These are phyloP conservation scores for Cryptocephalus moraei DNA, from an alignment of 2,888 invertebrate species.

Conservation along the genomic window DNA sequence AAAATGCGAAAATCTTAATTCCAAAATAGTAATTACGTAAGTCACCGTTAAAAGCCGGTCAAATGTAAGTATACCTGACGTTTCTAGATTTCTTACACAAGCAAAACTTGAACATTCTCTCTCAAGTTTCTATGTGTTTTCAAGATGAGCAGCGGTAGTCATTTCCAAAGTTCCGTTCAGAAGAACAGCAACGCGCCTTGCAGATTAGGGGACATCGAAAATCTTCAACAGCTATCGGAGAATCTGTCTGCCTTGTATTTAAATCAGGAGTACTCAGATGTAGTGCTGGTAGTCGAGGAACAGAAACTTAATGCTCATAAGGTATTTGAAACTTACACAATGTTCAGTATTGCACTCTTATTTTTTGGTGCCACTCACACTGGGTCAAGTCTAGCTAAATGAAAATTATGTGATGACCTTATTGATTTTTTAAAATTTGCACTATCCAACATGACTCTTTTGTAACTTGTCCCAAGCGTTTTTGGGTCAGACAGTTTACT, in stretches of 20 bases:
- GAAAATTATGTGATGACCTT: too few relatives aligned
- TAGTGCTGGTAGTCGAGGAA: slow-evolving; percentile 78
- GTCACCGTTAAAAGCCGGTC: too few relatives aligned
- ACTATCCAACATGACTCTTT: too few relatives aligned
- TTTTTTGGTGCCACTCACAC: too few relatives aligned
- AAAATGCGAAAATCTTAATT: too few relatives aligned
- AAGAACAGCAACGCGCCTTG: slow-evolving; percentile 18
- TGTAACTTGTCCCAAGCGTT: too few relatives aligned
- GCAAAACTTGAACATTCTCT: background rate
- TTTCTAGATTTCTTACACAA: too few relatives aligned
- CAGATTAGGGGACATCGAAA: slow-evolving; percentile 53
- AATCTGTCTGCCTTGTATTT: slow-evolving; percentile 79
- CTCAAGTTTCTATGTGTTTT: slow-evolving; percentile 2
- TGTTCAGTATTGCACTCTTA: background rate
- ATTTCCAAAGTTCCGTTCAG: slow-evolving; percentile 26
- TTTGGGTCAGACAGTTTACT: too few relatives aligned
- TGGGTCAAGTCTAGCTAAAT: too few relatives aligned
- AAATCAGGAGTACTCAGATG: slow-evolving; percentile 84
- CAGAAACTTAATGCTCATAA: slow-evolving; percentile 59
- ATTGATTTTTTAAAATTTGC: too few relatives aligned
- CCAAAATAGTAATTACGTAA: too few relatives aligned
- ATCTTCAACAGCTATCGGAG: slow-evolving; percentile 65
- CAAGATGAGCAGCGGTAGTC: slow-evolving; percentile 32
- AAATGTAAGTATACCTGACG: too few relatives aligned
- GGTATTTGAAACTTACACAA: slow-evolving; percentile 24